Evolutionary conservation across 2,113 vertebrate species (phyloP), one percentile per base, ranked within the genome.

Genomic region (Stercorarius parasiticus): DNA sequence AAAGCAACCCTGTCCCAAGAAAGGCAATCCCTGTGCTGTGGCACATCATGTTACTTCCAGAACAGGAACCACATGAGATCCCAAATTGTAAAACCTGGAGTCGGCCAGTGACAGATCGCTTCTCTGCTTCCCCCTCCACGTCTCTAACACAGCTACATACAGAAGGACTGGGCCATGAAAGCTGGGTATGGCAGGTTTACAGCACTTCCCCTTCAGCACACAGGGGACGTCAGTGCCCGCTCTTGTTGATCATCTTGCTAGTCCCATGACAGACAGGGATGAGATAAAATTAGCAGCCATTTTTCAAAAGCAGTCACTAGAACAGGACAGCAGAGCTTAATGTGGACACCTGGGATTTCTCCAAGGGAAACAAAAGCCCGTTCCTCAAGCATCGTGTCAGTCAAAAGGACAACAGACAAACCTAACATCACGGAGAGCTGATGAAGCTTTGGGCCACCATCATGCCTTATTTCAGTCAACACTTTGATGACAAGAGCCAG

Each of bases 161-260:
- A 19, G 17, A 17, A 17, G 30, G n/a, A 15, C 64, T 27, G 64
- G 2, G 1, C 61, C 50, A 1, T 1, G 30, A 18, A 13, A 17
- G 62, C 50, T 34, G 36, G 47, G 30, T 7, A 8, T 5, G n/a
- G 34, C 38, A 21, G 43, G 14, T 13, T 34, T 55, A 34, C 12
- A 40, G 43, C 21, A 13, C 15, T 15, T 32, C 53, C 42, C 59
- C 74, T 29, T 21, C 50, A 25, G 70, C 47, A 22, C 47, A 32
- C 52, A 58, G 52, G 49, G 8, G 11, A 59, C 0, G 3, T 7
- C 70, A 49, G 0, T 2, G 5, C 14, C 18, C 0, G 2, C 40
- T 30, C 43, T 79, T 42, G 49, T 25, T 5, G 6, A 8, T 10
- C 18, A 59, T 25, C 61, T 56, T 40, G 52, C 32, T 27, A 18